Conservation (phyloP, 2,888 invertebrate species). For the Plebejus anna region DNA sequence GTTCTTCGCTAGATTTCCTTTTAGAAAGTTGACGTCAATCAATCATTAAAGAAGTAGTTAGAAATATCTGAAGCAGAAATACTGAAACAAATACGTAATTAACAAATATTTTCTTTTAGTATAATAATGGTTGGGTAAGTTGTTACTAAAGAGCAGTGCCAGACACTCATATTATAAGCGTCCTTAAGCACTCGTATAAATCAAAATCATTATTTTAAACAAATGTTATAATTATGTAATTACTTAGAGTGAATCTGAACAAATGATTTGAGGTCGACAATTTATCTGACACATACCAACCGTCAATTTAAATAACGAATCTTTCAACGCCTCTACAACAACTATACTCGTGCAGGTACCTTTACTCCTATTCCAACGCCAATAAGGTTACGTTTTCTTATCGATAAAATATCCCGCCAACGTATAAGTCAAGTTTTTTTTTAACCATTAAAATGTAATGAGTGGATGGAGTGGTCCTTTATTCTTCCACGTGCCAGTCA, state of each 20-base stretch:
- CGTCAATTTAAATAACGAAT: conserved; percentile 70
- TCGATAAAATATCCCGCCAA: conserved; percentile 44
- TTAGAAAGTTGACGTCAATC: not conserved
- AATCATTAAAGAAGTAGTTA: not conserved
- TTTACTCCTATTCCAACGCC: conserved; percentile 35
- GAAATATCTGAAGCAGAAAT: too few relatives aligned
- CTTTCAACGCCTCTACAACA: conserved; percentile 53
- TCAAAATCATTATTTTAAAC: conserved; percentile 36
- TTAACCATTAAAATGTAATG: conserved; percentile 76
- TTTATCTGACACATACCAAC: conserved; percentile 73
- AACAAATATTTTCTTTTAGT: too few relatives aligned
- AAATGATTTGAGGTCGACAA: conserved; percentile 70
- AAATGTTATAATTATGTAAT: conserved; percentile 51
- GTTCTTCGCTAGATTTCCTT: not conserved
- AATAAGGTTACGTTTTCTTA: conserved; percentile 41
- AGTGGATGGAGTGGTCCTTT: conserved; percentile 72
- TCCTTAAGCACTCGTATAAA: conserved; percentile 33
- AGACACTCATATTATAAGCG: not conserved
- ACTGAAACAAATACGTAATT: too few relatives aligned
- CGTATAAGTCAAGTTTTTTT: conserved; percentile 63
- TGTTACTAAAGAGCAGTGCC: not conserved
- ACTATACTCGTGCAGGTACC: conserved; percentile 37
- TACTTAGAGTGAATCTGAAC: conserved; percentile 69
- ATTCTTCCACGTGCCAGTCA: conserved; percentile 73
- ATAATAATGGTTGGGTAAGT: not conserved